These are phyloP conservation scores for Seira musarum DNA, from an alignment of 2,888 invertebrate genomes.

Conservation along the genomic window DNA sequence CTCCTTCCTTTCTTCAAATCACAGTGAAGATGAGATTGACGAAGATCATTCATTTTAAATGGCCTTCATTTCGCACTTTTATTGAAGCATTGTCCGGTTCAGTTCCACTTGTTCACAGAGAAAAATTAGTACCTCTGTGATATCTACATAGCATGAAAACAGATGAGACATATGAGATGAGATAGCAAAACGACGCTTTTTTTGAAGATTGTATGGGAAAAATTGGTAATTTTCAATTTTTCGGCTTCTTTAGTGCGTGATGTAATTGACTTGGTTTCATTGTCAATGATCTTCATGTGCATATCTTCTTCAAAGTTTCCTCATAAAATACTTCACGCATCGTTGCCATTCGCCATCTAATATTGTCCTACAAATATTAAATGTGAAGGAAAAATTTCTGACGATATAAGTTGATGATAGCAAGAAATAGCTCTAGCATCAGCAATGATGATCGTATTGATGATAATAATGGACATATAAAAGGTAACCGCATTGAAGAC, in stretches of 20 bases:
- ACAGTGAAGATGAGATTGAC: not conserved
- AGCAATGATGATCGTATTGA: not conserved
- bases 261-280: slow-evolving; percentile 56
- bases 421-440: not conserved
- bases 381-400: too few relatives aligned
- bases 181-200: not conserved
- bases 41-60: not conserved
- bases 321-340: not conserved
- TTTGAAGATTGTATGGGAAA: slow-evolving; percentile 1
- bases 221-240: slow-evolving; percentile 4
- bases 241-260: slow-evolving; percentile 40
- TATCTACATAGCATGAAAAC: too few relatives aligned
- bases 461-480: not conserved
- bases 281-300: slow-evolving; percentile 20
- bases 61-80: not conserved
- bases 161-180: too few relatives aligned
- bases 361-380: not conserved
- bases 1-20: not conserved
- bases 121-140: too few relatives aligned
- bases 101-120: not conserved
- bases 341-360: not conserved
- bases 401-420: not conserved
- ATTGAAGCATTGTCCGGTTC: slow-evolving; percentile 9
- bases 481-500: not conserved
- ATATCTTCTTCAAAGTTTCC: not conserved